Percentiles rank a stretch among this genome's conserved stretches.
phyloP scores from a whole-genome alignment of 2,797 vertebrate genomes.

The Anisognathus igniventris region DNA sequence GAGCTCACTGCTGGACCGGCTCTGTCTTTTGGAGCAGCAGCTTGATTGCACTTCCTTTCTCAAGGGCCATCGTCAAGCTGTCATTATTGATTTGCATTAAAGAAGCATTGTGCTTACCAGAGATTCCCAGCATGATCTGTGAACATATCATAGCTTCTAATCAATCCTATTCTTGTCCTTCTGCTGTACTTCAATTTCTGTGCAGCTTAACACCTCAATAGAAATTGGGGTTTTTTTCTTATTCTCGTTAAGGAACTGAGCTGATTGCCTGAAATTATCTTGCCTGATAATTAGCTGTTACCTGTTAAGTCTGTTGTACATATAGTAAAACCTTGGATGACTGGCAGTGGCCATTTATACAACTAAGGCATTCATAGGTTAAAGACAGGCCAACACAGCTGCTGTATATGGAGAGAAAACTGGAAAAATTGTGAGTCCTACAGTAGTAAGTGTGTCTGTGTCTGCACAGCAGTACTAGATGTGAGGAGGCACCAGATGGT shows the following conservation, averaged over 20 bases:
- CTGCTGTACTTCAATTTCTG: background rate
- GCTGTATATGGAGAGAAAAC: background rate
- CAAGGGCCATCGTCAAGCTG: constrained; percentile 27
- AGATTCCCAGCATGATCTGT: constrained; percentile 49
- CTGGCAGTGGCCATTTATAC: background rate
- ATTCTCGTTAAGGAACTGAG: background rate
- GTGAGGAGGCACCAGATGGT: background rate
- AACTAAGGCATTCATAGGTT: background rate
- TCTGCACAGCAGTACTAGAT: background rate
- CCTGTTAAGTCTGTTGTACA: background rate
- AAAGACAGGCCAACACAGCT: background rate
- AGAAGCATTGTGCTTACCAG: constrained; percentile 54
- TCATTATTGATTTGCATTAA: constrained; percentile 57
- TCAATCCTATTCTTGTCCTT: constrained; percentile 64
- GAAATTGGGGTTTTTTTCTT: background rate
- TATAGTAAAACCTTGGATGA: background rate
- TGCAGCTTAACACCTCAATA: background rate
- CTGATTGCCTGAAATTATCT: constrained; percentile 8
- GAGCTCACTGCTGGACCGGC: background rate
- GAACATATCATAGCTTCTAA: constrained; percentile 53
- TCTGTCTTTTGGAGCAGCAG: background rate
- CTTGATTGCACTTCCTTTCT: constrained; percentile 60
- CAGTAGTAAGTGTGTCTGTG: background rate
- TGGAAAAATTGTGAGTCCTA: background rate
- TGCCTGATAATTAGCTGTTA: background rate